These are phyloP conservation scores for Dolichopus griseipennis DNA, from an alignment of 2,888 invertebrate species.

Conservation along the genomic window DNA sequence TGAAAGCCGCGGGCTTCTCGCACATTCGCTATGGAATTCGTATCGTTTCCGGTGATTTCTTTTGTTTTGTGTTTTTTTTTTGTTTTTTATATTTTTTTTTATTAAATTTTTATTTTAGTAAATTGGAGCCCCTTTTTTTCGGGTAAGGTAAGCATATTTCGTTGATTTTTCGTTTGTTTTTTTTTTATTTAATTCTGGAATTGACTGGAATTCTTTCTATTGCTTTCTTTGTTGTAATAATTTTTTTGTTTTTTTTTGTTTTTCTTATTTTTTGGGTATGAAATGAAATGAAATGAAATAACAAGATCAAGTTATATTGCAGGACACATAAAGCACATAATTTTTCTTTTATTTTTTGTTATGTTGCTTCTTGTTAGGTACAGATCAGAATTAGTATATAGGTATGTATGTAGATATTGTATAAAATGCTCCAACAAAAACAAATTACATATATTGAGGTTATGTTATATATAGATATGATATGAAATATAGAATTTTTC, in stretches of 20 bases:
- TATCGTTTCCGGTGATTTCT: constrained; percentile 21
- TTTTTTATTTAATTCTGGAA: too few species aligned
- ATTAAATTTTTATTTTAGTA: not conserved
- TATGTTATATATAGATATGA: too few species aligned
- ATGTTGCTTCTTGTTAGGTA: not conserved
- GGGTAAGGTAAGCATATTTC: too few species aligned
- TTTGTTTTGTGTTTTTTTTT: not conserved
- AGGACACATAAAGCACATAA: too few species aligned
- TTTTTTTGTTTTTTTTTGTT: not conserved
- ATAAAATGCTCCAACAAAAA: not conserved
- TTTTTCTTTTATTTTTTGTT: too few species aligned
- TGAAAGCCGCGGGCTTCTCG: constrained; percentile 10
- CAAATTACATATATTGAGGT: not conserved
- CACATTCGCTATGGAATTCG: constrained; percentile 18
- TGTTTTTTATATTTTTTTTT: not conserved
- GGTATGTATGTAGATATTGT: too few species aligned
- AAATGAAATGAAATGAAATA: too few species aligned
- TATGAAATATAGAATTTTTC: not conserved
- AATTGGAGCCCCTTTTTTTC: not conserved
- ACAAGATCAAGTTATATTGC: too few species aligned
- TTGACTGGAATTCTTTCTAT: not conserved
- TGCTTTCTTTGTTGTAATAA: not conserved
- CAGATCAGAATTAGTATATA: not conserved
- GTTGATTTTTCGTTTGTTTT: too few species aligned
- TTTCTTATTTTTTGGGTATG: not conserved